These are phyloP conservation scores for Egretta garzetta DNA, from an alignment of 2,113 vertebrate genomes.

Conservation along the genomic window DNA sequence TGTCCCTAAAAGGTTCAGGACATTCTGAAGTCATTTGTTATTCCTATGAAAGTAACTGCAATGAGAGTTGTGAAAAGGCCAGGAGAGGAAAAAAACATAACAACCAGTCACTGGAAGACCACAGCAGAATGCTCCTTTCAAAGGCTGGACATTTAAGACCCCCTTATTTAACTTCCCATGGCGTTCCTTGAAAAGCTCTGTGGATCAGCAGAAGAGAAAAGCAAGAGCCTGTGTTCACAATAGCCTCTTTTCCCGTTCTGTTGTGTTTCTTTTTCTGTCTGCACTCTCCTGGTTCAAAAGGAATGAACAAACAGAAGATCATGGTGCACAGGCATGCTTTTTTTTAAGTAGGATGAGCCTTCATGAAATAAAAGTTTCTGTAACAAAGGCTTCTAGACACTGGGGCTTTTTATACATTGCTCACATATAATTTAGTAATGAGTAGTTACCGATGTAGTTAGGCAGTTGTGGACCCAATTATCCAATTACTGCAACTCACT, in stretches of 20 bases:
- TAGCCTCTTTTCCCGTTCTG: neutral
- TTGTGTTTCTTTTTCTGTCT: neutral
- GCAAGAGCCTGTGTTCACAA: neutral
- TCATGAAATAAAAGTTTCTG: constrained; percentile 3
- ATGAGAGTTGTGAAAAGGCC: neutral
- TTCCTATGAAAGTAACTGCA: neutral
- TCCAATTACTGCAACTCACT: constrained; percentile 29
- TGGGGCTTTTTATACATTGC: neutral
- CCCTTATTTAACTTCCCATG: neutral
- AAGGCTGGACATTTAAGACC: neutral
- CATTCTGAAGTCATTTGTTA: neutral
- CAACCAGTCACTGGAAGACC: neutral
- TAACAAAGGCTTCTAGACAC: constrained; percentile 30
- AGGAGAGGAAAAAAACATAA: neutral
- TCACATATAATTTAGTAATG: constrained; percentile 56
- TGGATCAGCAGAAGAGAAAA: neutral
- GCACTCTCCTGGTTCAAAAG: neutral
- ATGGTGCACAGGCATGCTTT: neutral
- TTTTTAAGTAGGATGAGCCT: neutral
- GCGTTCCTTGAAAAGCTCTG: neutral
- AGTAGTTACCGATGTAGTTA: neutral
- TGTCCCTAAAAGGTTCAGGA: neutral
- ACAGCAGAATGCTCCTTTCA: neutral
- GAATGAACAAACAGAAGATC: neutral
- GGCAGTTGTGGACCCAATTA: constrained; percentile 49